phyloP scores from a whole-genome alignment of 1,140 invertebrate genomes.

The Euwallacea similis region DNA sequence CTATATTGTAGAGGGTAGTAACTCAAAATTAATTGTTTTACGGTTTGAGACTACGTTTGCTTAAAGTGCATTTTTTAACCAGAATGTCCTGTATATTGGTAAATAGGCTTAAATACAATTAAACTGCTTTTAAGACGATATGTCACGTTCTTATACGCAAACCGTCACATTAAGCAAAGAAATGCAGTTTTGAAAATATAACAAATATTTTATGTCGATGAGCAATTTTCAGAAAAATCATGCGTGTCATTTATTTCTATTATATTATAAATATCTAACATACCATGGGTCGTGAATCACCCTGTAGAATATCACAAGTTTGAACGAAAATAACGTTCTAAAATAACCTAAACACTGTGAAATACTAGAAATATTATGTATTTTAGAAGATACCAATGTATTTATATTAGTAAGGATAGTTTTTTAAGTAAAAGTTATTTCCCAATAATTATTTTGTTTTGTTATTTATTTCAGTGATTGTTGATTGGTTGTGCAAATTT shows the following conservation, averaged over 20 bases:
- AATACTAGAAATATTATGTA: constrained; percentile 34
- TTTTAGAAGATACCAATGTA: constrained; percentile 35
- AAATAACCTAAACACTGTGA: constrained; percentile 32
- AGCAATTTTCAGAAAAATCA: not conserved
- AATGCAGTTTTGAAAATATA: not conserved
- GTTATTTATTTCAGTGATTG: not conserved
- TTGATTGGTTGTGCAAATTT: constrained; percentile 7
- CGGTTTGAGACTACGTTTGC: too few species aligned
- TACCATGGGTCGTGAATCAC: not conserved
- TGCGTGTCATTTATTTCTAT: not conserved
- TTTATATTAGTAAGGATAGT: constrained; percentile 36
- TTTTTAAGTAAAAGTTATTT: constrained; percentile 22
- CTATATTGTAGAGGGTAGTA: too few species aligned
- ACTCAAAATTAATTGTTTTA: too few species aligned
- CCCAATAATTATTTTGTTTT: constrained; percentile 9
- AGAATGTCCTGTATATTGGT: too few species aligned
- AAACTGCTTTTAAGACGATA: too few species aligned
- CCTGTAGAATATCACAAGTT: constrained; percentile 10
- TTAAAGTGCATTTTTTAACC: too few species aligned
- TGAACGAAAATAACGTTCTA: constrained; percentile 2
- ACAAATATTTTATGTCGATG: not conserved
- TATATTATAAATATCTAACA: not conserved
- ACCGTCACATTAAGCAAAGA: not conserved
- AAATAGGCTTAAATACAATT: too few species aligned
- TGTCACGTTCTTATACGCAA: not conserved